Percentiles rank a stretch among this genome's conserved stretches.
Conservation (phyloP, 2,797 vertebrate genomes). For the Aulostomus chinensis region DNA sequence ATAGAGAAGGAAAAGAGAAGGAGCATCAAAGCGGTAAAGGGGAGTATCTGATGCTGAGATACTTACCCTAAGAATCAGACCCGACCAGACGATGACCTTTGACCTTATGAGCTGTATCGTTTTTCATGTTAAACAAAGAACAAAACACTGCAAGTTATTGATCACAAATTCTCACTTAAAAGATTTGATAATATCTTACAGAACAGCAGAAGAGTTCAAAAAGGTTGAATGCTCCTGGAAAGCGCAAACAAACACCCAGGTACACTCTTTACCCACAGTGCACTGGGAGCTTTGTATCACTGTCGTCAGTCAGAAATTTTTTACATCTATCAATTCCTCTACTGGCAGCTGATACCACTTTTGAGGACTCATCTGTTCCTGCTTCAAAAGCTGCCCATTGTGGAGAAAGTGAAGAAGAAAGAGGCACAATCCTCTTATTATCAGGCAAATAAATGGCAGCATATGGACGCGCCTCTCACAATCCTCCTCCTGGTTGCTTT, state of each 20-base stretch:
- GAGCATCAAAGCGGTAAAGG: constrained; percentile 42
- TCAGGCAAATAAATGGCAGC: constrained; percentile 64
- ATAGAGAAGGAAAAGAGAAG: constrained; percentile 13
- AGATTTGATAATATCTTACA: too few species aligned
- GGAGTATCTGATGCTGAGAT: constrained; percentile 28
- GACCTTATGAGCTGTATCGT: neutral
- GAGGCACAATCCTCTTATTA: constrained; percentile 70
- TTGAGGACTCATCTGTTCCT: constrained; percentile 35
- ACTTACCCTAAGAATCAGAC: constrained; percentile 1
- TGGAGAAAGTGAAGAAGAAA: constrained; percentile 54
- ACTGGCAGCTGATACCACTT: constrained; percentile 42
- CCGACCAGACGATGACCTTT: constrained; percentile 3
- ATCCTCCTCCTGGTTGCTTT: constrained; percentile 49
- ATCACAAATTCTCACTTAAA: neutral
- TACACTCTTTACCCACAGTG: constrained; percentile 26
- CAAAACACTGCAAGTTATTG: neutral
- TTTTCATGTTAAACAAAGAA: constrained; percentile 15
- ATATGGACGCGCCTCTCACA: constrained; percentile 50
- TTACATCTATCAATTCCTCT: constrained; percentile 28
- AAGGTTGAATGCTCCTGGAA: too few species aligned
- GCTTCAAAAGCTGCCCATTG: constrained; percentile 61
- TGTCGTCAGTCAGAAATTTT: constrained; percentile 43
- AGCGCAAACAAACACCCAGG: constrained; percentile 6
- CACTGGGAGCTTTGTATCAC: constrained; percentile 46
- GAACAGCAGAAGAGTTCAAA: too few species aligned